Evolutionary conservation across 2,888 invertebrate species (phyloP).

Genomic region (Cynaeus angustus): DNA sequence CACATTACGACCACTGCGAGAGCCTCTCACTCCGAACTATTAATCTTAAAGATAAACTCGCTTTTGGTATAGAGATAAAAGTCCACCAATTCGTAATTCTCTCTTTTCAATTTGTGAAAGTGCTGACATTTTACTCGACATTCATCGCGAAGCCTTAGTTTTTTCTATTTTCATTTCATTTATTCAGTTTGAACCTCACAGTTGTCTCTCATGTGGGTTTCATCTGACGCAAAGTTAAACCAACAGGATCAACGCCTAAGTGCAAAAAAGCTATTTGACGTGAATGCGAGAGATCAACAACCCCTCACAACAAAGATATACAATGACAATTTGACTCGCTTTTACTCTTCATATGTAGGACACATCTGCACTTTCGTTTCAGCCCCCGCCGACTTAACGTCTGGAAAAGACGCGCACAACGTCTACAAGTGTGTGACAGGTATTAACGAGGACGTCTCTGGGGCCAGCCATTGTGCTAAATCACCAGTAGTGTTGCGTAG

Average conservation of each 20-base stretch:
- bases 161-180: conserved; percentile 5
- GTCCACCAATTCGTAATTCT: no score
- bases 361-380: conserved; percentile 39
- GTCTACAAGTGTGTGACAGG: conserved; percentile 45
- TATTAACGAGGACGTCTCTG: conserved; percentile 40
- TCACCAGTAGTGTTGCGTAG: conserved; percentile 39
- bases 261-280: conserved; percentile 29
- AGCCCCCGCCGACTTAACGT: conserved; percentile 18
- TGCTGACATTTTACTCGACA: no score
- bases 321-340: conserved; percentile 27
- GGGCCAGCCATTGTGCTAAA: conserved; percentile 42
- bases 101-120: no score
- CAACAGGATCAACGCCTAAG: conserved; percentile 2
- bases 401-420: conserved; percentile 6
- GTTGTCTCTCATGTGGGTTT: conserved; percentile 8
- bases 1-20: no score
- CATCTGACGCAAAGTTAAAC: conserved; percentile 18
- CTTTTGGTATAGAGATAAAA: no score
- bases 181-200: conserved; percentile 8
- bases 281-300: conserved; percentile 24
- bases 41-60: no score
- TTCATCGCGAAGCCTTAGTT: conserved; percentile 1
- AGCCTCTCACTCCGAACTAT: no score
- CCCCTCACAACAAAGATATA: conserved; percentile 22
- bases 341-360: conserved; percentile 33